These are phyloP conservation scores for Bucco capensis DNA, from an alignment of 2,113 vertebrate species.

Conservation along the genomic window DNA sequence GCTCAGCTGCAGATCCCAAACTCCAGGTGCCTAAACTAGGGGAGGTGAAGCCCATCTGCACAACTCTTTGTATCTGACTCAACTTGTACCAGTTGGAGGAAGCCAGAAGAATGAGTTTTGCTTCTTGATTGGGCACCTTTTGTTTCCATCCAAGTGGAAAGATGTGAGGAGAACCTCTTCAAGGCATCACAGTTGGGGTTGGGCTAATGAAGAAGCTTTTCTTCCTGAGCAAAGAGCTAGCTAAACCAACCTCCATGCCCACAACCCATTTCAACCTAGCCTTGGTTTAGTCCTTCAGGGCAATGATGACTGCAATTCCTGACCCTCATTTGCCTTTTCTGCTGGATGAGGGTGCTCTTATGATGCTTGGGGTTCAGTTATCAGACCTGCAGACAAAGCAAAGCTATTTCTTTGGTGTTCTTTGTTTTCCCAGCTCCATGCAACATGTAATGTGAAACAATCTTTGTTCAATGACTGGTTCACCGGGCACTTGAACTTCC, in stretches of 20 bases:
- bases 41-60: neutral
- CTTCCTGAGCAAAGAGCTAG: neutral
- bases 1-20: neutral
- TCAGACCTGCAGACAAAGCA: neutral
- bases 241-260: neutral
- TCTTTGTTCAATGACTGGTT: conserved; percentile 83
- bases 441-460: conserved; percentile 77
- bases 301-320: neutral
- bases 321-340: neutral
- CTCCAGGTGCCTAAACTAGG: neutral
- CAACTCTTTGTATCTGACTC: neutral
- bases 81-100: neutral
- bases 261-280: neutral
- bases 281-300: neutral
- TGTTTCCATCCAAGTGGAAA: neutral
- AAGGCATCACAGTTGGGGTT: neutral
- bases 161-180: neutral
- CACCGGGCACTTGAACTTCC: conserved; percentile 81
- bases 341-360: neutral
- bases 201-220: neutral
- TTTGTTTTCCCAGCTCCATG: conserved; percentile 64
- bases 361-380: neutral
- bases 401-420: neutral
- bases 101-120: neutral
- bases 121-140: neutral